phyloP scores from a whole-genome alignment of 1,140 invertebrate genomes.

The Pentalonia nigronervosa region DNA sequence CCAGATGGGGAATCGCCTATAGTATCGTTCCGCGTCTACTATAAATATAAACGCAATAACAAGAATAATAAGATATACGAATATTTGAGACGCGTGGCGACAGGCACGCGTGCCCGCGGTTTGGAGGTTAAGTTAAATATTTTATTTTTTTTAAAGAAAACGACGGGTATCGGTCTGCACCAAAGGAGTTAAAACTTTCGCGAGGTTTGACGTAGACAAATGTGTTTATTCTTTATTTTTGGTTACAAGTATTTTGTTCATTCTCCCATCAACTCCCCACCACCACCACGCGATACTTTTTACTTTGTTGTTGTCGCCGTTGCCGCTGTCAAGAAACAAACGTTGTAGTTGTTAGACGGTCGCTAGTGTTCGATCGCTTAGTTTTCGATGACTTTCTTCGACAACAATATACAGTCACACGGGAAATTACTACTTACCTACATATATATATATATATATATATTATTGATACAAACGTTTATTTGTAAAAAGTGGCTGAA shows the following conservation, averaged over 20 bases:
- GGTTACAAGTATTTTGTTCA: background rate
- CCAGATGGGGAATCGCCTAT: conserved; percentile 14
- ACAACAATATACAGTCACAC: background rate
- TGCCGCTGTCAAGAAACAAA: background rate
- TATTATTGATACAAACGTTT: background rate
- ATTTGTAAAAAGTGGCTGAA: background rate
- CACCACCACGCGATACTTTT: background rate
- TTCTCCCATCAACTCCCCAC: background rate
- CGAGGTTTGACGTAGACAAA: background rate
- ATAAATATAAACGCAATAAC: background rate
- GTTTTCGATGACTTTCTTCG: background rate
- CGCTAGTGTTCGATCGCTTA: background rate
- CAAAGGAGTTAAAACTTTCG: background rate
- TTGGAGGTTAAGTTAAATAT: background rate
- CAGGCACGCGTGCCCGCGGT: background rate
- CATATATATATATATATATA: background rate
- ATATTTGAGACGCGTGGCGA: background rate
- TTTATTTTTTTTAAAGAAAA: background rate
- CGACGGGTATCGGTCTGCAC: background rate
- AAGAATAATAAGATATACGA: background rate
- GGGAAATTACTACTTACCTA: conserved; percentile 15
- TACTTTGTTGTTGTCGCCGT: background rate
- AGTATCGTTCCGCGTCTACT: background rate
- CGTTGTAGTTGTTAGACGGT: background rate
- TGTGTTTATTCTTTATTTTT: conserved; percentile 2